Conservation (phyloP, 2,113 vertebrate genomes). For the Haemorhous mexicanus region DNA sequence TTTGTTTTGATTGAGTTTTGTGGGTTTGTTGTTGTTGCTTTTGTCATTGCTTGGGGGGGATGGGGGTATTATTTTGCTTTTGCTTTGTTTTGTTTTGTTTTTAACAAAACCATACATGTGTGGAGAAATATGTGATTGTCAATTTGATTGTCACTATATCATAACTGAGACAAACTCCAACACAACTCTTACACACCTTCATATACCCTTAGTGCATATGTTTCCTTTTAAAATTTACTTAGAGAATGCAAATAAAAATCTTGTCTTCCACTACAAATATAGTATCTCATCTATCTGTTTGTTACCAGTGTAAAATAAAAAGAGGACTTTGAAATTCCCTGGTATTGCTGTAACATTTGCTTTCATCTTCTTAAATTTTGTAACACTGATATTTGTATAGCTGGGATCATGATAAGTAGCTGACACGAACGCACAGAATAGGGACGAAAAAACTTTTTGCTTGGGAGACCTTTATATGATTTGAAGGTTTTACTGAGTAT, state of each 20-base stretch:
- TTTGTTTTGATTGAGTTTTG: neutral
- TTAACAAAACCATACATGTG: neutral
- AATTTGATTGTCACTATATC: neutral
- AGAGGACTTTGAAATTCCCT: neutral
- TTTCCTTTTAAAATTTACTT: neutral
- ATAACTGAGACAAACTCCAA: neutral
- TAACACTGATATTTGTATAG: neutral
- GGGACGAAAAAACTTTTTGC: neutral
- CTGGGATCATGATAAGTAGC: neutral
- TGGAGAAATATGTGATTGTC: neutral
- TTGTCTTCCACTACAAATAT: neutral
- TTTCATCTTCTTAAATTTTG: neutral
- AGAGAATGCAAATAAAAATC: neutral
- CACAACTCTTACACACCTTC: neutral
- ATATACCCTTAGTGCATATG: neutral
- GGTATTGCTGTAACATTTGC: neutral
- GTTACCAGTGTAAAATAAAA: neutral
- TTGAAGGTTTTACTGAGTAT: neutral
- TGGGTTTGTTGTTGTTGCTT: neutral
- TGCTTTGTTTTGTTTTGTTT: neutral
- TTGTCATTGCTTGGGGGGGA: neutral
- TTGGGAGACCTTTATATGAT: neutral
- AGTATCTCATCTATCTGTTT: neutral
- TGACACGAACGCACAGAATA: neutral
- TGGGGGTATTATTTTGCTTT: neutral